Conservation (phyloP, 2,113 vertebrate genomes). For the Turdus rufiventris region DNA sequence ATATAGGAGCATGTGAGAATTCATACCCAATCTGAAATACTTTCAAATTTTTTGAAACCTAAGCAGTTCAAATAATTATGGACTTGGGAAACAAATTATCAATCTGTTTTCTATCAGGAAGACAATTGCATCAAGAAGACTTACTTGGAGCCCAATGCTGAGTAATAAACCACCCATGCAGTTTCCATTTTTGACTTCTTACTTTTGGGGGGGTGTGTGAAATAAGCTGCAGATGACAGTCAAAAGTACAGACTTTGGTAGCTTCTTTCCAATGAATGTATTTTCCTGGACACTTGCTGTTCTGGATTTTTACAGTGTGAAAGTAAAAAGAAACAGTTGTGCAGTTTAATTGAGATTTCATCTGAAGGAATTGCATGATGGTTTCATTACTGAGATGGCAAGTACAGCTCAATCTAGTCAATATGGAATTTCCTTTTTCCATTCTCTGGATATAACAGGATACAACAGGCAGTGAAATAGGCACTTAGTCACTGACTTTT, state of each 20-base stretch:
- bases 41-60: background rate
- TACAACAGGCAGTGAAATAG: conserved; percentile 56
- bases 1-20: background rate
- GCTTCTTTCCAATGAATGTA: conserved; percentile 46
- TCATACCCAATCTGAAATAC: background rate
- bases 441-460: conserved; percentile 58
- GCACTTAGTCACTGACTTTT: conserved; percentile 24
- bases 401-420: conserved; percentile 50
- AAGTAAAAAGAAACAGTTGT: conserved; percentile 63
- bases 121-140: background rate
- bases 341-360: conserved; percentile 43
- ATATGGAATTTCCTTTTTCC: conserved; percentile 67
- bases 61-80: background rate
- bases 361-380: conserved; percentile 49
- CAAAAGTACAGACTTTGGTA: conserved; percentile 14
- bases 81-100: background rate
- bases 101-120: conserved; percentile 24
- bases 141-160: background rate
- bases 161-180: conserved; percentile 52
- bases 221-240: conserved; percentile 51
- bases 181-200: conserved; percentile 54
- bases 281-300: conserved; percentile 48
- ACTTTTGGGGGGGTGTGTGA: background rate
- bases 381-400: conserved; percentile 63
- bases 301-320: conserved; percentile 41